phyloP scores from a whole-genome alignment of 2,888 invertebrate genomes.

The Phengaris alcon region DNA sequence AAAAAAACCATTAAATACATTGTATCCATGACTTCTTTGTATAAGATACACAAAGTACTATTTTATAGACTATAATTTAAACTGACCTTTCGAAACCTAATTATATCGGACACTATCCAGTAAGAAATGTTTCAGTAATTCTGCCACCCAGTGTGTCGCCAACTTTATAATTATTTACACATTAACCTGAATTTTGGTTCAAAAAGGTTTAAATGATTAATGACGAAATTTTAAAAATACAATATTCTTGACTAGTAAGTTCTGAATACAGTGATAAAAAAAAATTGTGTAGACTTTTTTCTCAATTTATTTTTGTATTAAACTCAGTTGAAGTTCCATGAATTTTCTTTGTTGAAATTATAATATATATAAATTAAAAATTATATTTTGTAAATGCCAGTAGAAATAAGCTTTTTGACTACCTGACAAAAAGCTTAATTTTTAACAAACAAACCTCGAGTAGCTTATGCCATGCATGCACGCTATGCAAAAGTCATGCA shows the following conservation, averaged over 20 bases:
- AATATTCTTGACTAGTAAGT: no score
- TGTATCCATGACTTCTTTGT: neutral
- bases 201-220: neutral
- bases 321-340: no score
- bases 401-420: neutral
- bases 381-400: neutral
- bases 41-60: neutral
- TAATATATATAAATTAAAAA: no score
- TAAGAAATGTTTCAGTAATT: conserved; percentile 16
- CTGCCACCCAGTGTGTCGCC: conserved; percentile 1
- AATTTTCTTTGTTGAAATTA: no score
- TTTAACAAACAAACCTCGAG: neutral
- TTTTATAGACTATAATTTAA: conserved; percentile 1
- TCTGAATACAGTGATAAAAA: no score
- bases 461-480: conserved; percentile 11
- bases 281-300: no score
- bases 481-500: neutral
- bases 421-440: neutral
- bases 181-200: neutral
- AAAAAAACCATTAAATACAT: neutral
- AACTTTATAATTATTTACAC: neutral
- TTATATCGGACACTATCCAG: neutral
- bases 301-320: no score
- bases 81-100: conserved; percentile 1
- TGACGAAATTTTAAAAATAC: neutral